These are phyloP conservation scores for Ectemnius continuus DNA, from an alignment of 2,888 invertebrate genomes.

Conservation along the genomic window DNA sequence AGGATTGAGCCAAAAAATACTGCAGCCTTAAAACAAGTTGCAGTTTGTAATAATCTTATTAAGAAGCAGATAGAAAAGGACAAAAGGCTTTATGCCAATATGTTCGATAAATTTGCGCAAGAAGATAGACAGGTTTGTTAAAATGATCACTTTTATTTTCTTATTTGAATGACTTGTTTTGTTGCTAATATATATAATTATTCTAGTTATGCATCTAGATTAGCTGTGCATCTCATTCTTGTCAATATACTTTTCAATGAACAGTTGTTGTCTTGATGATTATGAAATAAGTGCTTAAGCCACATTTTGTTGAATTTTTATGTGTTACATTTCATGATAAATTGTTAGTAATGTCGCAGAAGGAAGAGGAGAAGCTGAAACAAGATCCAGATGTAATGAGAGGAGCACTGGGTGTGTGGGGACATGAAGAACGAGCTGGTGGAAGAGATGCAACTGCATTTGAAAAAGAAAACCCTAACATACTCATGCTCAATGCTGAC, in stretches of 20 bases:
- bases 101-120: constrained; percentile 95
- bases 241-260: no score
- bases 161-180: constrained; percentile 12
- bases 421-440: constrained; percentile 83
- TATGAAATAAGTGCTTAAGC: neutral
- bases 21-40: constrained; percentile 90
- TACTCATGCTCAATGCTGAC: constrained; percentile 83
- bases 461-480: constrained; percentile 89
- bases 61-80: constrained; percentile 89
- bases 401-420: constrained; percentile 86
- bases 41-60: constrained; percentile 85
- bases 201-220: neutral
- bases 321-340: constrained; percentile 58
- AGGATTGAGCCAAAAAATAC: constrained; percentile 91
- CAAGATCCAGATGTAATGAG: constrained; percentile 86
- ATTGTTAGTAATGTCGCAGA: constrained; percentile 79
- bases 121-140: constrained; percentile 83
- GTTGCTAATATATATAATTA: constrained; percentile 3
- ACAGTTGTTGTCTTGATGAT: no score
- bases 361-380: constrained; percentile 85
- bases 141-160: neutral
- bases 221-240: no score
- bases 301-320: neutral
- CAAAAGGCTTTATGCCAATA: constrained; percentile 93
- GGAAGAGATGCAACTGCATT: constrained; percentile 86